Conservation (phyloP, 1,140 invertebrate genomes). For the Copidosoma floridanum region DNA sequence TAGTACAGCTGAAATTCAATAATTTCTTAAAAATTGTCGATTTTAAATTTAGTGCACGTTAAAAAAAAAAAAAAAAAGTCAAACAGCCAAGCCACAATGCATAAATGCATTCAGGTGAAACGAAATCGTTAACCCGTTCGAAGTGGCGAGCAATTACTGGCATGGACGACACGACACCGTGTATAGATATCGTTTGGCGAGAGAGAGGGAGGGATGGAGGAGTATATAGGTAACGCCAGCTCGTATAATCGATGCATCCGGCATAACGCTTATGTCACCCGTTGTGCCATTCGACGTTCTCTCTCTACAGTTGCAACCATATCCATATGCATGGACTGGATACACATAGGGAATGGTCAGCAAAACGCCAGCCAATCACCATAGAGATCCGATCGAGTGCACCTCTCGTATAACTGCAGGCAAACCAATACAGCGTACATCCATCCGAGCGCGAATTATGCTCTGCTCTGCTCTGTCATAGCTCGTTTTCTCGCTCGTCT, state of each 20-base stretch:
- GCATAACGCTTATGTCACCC: constrained; percentile 19
- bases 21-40: no score
- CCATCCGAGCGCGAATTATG: no score
- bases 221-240: not conserved
- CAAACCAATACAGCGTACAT: not conserved
- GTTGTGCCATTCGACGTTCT: no score
- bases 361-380: constrained; percentile 36
- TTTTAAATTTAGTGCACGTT: no score
- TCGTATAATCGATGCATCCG: constrained; percentile 21
- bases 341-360: constrained; percentile 22
- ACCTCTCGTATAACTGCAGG: constrained; percentile 31
- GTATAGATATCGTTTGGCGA: not conserved
- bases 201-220: constrained; percentile 11
- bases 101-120: no score
- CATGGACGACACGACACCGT: not conserved
- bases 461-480: no score
- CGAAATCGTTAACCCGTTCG: no score
- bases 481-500: not conserved
- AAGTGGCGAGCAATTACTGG: constrained; percentile 13
- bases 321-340: constrained; percentile 21
- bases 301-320: not conserved
- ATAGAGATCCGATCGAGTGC: constrained; percentile 39
- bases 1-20: no score
- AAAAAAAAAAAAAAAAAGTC: no score
- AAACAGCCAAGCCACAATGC: no score